Conservation (phyloP, 37 sponge, comb jelly and placozoan genomes). For the Lycopodina hypogea region DNA sequence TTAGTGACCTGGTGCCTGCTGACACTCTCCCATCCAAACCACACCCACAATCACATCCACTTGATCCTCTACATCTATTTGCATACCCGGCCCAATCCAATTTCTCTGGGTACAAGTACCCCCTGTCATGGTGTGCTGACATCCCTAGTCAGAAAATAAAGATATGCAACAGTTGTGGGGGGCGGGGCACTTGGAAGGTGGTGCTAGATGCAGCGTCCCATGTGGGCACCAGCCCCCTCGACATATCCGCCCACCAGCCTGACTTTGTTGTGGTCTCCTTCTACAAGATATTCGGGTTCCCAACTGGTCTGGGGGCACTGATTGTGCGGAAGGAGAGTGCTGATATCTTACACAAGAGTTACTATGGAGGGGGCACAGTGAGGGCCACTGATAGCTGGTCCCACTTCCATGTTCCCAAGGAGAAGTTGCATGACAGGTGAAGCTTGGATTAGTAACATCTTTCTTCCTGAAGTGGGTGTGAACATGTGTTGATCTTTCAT, state of each 20-base stretch:
- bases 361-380: conserved; percentile 94
- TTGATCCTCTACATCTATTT: conserved; percentile 55
- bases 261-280: conserved; percentile 90
- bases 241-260: conserved; percentile 59
- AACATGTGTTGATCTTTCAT: neutral
- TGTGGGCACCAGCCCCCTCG: conserved; percentile 70
- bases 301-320: conserved; percentile 91
- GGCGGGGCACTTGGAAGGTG: conserved; percentile 45
- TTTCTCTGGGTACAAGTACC: conserved; percentile 89
- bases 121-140: conserved; percentile 58
- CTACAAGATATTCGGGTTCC: conserved; percentile 96
- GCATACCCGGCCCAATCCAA: conserved; percentile 93
- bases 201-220: conserved; percentile 81
- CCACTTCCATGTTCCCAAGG: conserved; percentile 45
- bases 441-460: neutral
- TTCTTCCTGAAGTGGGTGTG: too few relatives aligned
- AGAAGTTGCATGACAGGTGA: conserved; percentile 73
- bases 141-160: conserved; percentile 10
- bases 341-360: conserved; percentile 44
- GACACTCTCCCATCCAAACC: neutral
- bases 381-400: conserved; percentile 49
- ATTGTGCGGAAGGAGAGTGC: conserved; percentile 64
- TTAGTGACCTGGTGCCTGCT: neutral
- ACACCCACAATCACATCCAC: neutral
- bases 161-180: neutral